Base-by-base conservation (phyloP, 2,888 invertebrate species). In the Chrysotoxum bicinctum region DNA sequence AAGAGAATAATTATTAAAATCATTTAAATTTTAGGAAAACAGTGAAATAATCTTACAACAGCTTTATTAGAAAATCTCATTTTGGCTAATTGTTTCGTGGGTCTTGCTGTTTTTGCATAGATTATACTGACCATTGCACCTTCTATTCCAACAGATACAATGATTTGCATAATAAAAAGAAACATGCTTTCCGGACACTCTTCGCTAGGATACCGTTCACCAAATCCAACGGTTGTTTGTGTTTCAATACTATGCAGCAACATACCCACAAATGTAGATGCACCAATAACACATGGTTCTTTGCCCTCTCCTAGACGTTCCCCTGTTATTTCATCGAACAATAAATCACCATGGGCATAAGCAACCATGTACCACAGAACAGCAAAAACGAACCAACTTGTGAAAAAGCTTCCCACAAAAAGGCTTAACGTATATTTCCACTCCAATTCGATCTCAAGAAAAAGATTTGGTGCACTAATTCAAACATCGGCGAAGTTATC, bases 371-470 rank as follows among this genome's bases (percentile, higher is more conserved):
- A 96, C 95, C 97, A 97, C 87, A 97, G 93, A 9, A 94, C 93
- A 0, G 96, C 97, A 90, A 97, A 97, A 12, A 95, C 88, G 23
- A 96, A 91, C 97, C 97, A 98, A 90, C 96, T 95, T 12, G 94
- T 88, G 88, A 98, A 94, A 91, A 98, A 98, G 81, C 96, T 96
- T 82, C 96, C 93, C 37, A 96, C 94, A 91, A 98, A 98, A 74
- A 97, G 94, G 60, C 97, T 93, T 69, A 98, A 92, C 62, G 98
- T 98, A 95, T 97, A 98, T 79, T 97, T 94, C 99, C 99, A 99
- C 91, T 97, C 96, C 82, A 93, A 92, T 89, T 94, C 94, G 66
- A 95, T 93, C 89, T 92, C 8, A 14, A 35, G 14, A 21, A 37
- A 56, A 58, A 16, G 2, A 32, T 19, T 45, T 19, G 3, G 3